A percentile compares a stretch with the other conserved stretches of the same genome.
These are phyloP conservation scores for Ooceraea biroi DNA, from an alignment of 1,140 invertebrate genomes.

Conservation along the genomic window DNA sequence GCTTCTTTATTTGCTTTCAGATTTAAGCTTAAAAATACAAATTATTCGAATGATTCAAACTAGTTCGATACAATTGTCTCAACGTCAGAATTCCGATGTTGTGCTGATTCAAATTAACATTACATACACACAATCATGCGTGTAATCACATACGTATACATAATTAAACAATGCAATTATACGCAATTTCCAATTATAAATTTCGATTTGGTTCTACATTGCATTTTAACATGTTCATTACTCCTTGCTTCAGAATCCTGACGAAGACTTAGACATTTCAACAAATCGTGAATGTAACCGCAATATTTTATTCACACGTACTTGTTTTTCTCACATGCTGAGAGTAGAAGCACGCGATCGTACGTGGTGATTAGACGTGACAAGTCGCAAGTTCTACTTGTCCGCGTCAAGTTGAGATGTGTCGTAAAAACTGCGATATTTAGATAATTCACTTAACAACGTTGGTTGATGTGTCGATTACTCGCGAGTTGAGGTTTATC, in stretches of 20 bases:
- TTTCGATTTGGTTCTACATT: background rate
- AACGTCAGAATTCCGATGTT: no score
- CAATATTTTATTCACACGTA: constrained; percentile 4
- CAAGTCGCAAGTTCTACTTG: constrained; percentile 20
- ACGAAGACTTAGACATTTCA: constrained; percentile 2
- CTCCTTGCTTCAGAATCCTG: background rate
- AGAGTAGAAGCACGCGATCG: constrained; percentile 25
- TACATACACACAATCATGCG: no score
- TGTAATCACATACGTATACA: no score
- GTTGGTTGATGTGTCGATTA: constrained; percentile 70
- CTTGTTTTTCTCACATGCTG: background rate
- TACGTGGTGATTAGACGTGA: background rate
- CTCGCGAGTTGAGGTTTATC: constrained; percentile 10
- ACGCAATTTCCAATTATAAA: constrained; percentile 8
- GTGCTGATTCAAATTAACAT: no score
- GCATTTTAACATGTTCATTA: background rate
- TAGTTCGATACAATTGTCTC: no score
- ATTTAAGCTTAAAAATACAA: no score
- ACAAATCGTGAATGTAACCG: background rate
- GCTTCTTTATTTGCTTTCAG: no score
- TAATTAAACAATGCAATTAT: no score
- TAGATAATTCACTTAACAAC: constrained; percentile 78
- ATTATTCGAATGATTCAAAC: no score
- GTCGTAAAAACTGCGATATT: constrained; percentile 63
- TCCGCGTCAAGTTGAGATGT: constrained; percentile 9